A percentile compares a stretch with the other conserved stretches of the same genome.
phyloP scores from a whole-genome alignment of 2,113 vertebrate species.

The Nothocercus nigrocapillus region DNA sequence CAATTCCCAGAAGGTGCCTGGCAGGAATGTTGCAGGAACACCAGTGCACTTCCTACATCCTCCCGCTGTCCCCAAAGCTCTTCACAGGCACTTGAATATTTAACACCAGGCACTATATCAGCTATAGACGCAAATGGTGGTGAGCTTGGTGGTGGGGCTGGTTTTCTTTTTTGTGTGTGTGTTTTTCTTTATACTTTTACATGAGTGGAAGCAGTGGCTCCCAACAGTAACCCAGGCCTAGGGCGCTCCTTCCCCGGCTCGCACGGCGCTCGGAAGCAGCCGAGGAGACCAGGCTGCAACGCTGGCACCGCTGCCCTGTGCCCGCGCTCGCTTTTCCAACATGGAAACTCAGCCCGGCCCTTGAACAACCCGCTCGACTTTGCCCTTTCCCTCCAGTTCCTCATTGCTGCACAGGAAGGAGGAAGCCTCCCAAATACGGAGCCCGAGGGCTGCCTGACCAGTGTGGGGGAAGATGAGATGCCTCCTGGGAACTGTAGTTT shows the following conservation, averaged over 20 bases:
- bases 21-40: background rate
- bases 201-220: background rate
- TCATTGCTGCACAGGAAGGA: accelerated
- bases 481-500: constrained; percentile 34
- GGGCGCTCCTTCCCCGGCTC: background rate
- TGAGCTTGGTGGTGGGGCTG: background rate
- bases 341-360: background rate
- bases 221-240: background rate
- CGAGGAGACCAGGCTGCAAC: background rate
- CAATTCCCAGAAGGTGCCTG: background rate
- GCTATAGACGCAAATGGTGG: background rate
- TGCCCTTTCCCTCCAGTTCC: accelerated
- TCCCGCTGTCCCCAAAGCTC: background rate
- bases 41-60: background rate
- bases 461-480: background rate
- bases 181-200: background rate
- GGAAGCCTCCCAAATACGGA: background rate
- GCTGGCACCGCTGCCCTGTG: no score
- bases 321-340: background rate
- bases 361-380: background rate
- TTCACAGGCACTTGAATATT: background rate
- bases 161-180: no score
- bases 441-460: no score
- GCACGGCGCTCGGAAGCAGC: background rate
- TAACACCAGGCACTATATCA: background rate